These are phyloP conservation scores for Heliconius cydno DNA, from an alignment of 2,888 invertebrate species.

Conservation along the genomic window DNA sequence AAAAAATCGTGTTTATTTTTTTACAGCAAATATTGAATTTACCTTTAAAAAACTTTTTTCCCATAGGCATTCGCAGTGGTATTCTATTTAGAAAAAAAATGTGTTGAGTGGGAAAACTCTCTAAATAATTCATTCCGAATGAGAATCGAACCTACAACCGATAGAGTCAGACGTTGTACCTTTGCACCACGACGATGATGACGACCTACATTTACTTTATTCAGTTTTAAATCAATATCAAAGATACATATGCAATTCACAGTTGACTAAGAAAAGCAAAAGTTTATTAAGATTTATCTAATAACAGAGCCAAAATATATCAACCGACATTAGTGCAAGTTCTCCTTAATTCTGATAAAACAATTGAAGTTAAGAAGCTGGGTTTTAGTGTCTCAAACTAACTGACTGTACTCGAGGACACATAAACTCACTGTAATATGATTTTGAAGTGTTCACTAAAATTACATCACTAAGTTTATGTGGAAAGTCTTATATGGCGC, in stretches of 20 bases:
- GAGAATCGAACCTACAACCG: no score
- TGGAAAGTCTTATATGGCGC: constrained; percentile 18
- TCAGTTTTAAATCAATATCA: neutral
- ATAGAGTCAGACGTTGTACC: no score
- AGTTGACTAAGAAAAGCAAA: neutral
- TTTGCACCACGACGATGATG: neutral
- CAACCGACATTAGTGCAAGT: constrained; percentile 25
- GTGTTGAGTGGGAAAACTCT: no score
- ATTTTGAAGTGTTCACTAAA: constrained; percentile 28
- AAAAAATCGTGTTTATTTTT: neutral
- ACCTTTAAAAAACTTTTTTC: neutral
- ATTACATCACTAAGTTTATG: constrained; percentile 25
- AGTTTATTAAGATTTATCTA: constrained; percentile 35
- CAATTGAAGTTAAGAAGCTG: constrained; percentile 32
- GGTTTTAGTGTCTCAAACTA: constrained; percentile 26
- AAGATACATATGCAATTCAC: neutral
- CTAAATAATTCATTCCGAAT: no score
- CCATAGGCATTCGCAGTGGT: neutral
- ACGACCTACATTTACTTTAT: no score
- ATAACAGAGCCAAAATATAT: constrained; percentile 33
- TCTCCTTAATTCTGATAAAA: constrained; percentile 23
- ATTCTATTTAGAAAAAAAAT: neutral
- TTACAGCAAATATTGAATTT: neutral
- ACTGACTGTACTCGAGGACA: constrained; percentile 22
- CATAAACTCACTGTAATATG: constrained; percentile 35